A percentile compares a stretch with the other conserved stretches of the same genome.
Evolutionary conservation across 2,797 vertebrate species (phyloP).

Genomic region (Syngnathus rostellatus): DNA sequence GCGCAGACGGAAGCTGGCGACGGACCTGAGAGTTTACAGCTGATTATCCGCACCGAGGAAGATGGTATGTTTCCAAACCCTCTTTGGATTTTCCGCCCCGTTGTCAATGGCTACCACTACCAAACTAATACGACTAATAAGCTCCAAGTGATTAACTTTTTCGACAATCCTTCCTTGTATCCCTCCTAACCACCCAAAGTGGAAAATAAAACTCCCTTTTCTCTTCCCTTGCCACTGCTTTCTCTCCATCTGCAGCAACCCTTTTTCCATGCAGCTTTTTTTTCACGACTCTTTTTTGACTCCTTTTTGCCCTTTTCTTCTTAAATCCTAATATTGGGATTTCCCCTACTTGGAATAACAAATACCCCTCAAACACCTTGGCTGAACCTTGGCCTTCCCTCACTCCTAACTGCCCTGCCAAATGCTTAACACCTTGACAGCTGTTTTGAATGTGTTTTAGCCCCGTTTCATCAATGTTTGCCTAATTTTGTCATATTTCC

Average conservation of each 20-base stretch:
- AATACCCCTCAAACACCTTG: constrained; percentile 18
- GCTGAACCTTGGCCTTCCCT: constrained; percentile 18
- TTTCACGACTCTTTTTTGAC: constrained; percentile 14
- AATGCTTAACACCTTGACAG: constrained; percentile 7
- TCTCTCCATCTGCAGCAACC: constrained; percentile 25
- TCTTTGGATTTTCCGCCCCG: constrained; percentile 34
- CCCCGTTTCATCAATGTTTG: constrained; percentile 9
- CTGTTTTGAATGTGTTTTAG: background rate
- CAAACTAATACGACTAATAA: constrained; percentile 35
- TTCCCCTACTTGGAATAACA: constrained; percentile 9
- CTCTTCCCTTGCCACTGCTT: constrained; percentile 23
- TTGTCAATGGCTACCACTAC: constrained; percentile 38
- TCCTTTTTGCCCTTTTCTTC: constrained; percentile 19
- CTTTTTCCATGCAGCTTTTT: constrained; percentile 22
- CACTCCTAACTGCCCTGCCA: constrained; percentile 19
- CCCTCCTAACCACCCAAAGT: constrained; percentile 25
- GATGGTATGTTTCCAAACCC: constrained; percentile 88
- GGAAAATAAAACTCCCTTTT: constrained; percentile 26
- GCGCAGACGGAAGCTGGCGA: constrained; percentile 88
- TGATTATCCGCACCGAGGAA: constrained; percentile 95
- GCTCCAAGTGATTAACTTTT: constrained; percentile 40
- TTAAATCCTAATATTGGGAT: constrained; percentile 13
- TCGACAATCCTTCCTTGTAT: constrained; percentile 21
- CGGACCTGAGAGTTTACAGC: constrained; percentile 88
- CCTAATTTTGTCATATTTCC: constrained; percentile 7